These are phyloP conservation scores for Apodemia zela DNA, from an alignment of 2,888 invertebrate species.

Conservation along the genomic window DNA sequence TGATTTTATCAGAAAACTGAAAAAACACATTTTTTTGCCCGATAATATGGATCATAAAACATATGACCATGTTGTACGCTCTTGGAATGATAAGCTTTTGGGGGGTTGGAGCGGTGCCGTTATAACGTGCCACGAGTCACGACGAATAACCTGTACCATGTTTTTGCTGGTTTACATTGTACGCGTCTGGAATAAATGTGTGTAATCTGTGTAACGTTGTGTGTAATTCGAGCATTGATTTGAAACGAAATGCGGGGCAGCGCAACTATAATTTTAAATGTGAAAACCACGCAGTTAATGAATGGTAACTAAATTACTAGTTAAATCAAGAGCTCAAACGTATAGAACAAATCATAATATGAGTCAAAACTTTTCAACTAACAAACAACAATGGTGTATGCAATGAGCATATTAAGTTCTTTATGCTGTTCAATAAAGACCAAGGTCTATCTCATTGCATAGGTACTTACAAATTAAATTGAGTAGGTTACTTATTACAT, in stretches of 20 bases:
- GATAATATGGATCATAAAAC: too few species aligned
- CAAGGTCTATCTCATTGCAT: background rate
- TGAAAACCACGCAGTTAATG: background rate
- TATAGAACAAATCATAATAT: background rate
- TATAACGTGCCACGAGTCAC: background rate
- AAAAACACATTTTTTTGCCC: too few species aligned
- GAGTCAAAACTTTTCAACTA: background rate
- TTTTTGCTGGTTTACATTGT: background rate
- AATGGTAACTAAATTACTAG: slow-evolving; percentile 2
- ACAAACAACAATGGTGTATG: background rate
- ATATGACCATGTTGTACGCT: too few species aligned
- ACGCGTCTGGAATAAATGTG: background rate
- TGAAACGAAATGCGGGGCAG: background rate
- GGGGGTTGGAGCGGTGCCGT: background rate
- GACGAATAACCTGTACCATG: background rate
- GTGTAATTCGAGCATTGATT: background rate
- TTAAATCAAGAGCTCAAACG: background rate
- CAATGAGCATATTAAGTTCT: background rate
- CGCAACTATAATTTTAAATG: background rate
- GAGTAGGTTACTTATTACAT: too few species aligned
- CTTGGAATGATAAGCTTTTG: background rate
- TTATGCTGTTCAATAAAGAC: background rate
- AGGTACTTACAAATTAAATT: background rate
- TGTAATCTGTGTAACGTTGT: background rate
- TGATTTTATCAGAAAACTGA: too few species aligned